phyloP scores from a whole-genome alignment of 2,888 invertebrate species.

The Pelosia muscerda region DNA sequence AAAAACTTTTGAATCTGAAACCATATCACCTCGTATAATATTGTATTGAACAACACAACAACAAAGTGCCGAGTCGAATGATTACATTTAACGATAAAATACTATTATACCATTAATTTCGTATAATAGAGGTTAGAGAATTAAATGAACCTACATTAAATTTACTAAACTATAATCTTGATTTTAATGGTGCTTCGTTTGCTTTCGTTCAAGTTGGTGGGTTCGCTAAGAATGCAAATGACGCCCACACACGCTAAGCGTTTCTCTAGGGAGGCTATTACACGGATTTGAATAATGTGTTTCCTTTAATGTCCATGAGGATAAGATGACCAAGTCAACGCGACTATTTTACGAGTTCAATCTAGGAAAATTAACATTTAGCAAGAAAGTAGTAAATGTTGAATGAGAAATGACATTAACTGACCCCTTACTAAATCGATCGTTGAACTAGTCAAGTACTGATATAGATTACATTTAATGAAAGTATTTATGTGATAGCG shows the following conservation, averaged over 20 bases:
- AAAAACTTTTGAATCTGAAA: too few species aligned
- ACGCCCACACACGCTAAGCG: conserved; percentile 18
- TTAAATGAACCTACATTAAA: conserved; percentile 1
- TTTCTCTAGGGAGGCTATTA: conserved; percentile 13
- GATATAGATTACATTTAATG: not conserved
- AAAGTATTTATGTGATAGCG: not conserved
- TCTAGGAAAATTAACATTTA: conserved; percentile 17
- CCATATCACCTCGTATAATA: too few species aligned
- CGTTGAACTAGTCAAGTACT: not conserved
- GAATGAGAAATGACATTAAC: not conserved
- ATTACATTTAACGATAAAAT: conserved; percentile 2
- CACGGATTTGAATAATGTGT: conserved; percentile 25
- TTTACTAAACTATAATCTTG: conserved; percentile 9
- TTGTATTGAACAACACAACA: not conserved
- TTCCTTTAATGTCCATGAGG: conserved; percentile 19
- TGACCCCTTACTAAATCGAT: not conserved
- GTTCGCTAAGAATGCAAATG: conserved; percentile 18
- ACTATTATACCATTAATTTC: too few species aligned
- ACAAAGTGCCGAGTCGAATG: not conserved
- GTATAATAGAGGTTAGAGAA: not conserved
- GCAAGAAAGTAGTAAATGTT: not conserved
- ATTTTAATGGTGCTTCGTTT: conserved; percentile 1
- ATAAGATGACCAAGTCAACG: conserved; percentile 15
- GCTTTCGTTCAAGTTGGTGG: conserved; percentile 14
- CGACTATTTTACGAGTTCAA: conserved; percentile 16